Evolutionary conservation across 2,888 invertebrate species (phyloP), one percentile per base, ranked within the genome.

Genomic region (Eumerus sabulonum): DNA sequence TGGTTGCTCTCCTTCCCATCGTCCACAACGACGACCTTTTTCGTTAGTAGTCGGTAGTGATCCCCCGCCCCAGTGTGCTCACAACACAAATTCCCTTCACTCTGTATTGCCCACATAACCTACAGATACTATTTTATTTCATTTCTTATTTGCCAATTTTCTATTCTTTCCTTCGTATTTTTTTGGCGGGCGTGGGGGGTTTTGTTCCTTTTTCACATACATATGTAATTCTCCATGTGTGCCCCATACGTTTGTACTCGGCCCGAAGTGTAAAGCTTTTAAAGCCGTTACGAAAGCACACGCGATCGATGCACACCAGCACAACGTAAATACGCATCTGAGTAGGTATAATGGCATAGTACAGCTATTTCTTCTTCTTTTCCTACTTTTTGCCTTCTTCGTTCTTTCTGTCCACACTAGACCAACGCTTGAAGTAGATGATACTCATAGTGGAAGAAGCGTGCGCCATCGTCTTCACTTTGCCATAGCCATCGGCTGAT

Each of bases 211-310:
- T 27, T 27, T 7, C 27, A 27, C 2, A 27, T 27, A n/a, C n/a
- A n/a, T n/a, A n/a, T n/a, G n/a, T n/a, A 7, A 27, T 27, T 38
- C 16, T 56, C n/a, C 18, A 9, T 50, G 1, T 42, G 38, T 45
- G 54, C 62, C 44, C 62, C 48, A 54, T 51, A 35, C 17, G 12
- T 36, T 57, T 64, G 48, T 54, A 14, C 16, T 44, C 59, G 60
- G 62, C 18, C 62, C 62, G 27, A 27, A 27, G 27, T 4, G 27
- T 54, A 47, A 64, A 79, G 79, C 79, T 79, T 79, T 79, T 74
- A 64, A 64, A 68, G 79, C 79, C 79, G 79, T 79, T 79, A 79
- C 77, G 50, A 70, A 79, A 74, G 54, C 74, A 67, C 72, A 77
- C 36, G 7, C 7, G 27, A 27, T 27, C 27, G 35, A 62, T 63